Percentiles rank a stretch among this genome's conserved stretches.
These are phyloP conservation scores for Excalfactoria chinensis DNA, from an alignment of 2,113 vertebrate genomes.

Conservation along the genomic window DNA sequence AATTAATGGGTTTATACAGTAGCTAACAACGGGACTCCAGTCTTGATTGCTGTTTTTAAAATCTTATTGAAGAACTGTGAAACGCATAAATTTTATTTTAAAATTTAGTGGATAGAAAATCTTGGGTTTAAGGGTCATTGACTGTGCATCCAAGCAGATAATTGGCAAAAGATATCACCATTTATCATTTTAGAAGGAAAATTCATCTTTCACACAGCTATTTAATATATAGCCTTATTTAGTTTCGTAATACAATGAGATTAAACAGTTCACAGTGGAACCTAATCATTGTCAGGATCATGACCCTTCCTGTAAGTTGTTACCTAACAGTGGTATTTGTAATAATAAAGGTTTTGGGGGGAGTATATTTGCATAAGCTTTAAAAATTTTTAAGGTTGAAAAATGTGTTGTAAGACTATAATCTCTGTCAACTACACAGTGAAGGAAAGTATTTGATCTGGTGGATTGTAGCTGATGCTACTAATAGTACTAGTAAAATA, in stretches of 20 bases:
- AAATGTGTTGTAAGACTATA: not conserved
- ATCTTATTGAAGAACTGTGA: not conserved
- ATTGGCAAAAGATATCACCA: not conserved
- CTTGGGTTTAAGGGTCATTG: not conserved
- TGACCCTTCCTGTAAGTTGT: not conserved
- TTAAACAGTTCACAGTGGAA: conserved; percentile 2
- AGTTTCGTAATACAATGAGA: not conserved
- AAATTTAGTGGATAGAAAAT: not conserved
- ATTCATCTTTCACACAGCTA: not conserved
- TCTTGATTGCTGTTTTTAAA: conserved; percentile 5
- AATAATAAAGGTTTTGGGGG: not conserved
- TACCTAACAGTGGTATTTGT: not conserved
- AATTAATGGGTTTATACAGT: not conserved
- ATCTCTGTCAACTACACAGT: not conserved
- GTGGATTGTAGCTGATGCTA: not conserved
- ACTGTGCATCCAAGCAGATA: not conserved
- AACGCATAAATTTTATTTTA: conserved; percentile 3
- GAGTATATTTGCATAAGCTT: conserved; percentile 2
- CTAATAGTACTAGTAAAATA: not conserved
- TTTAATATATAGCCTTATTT: not conserved
- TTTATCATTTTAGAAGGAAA: conserved; percentile 1
- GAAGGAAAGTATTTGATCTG: not conserved
- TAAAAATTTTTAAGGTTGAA: not conserved
- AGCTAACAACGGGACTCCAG: not conserved
- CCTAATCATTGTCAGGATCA: not conserved